phyloP scores from a whole-genome alignment of 2,888 invertebrate genomes.

The Aplocera efformata region DNA sequence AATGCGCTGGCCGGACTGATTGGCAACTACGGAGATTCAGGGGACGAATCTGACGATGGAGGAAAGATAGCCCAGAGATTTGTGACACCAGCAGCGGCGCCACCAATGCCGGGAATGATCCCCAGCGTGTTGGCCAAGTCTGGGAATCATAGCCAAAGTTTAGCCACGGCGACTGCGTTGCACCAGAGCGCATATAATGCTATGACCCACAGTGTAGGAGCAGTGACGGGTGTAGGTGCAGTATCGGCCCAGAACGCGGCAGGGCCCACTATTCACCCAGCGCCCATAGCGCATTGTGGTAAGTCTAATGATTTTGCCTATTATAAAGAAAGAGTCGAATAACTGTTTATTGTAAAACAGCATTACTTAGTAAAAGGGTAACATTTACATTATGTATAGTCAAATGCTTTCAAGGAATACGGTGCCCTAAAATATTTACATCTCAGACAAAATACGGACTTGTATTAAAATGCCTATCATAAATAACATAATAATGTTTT shows the following conservation, averaged over 20 bases:
- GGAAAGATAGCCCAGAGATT: slow-evolving; percentile 1
- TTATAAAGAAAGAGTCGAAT: too few relatives aligned
- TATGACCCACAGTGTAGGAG: too few relatives aligned
- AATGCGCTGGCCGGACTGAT: slow-evolving; percentile 63
- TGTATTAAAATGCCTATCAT: too few relatives aligned
- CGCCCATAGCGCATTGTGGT: slow-evolving; percentile 70
- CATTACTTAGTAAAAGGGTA: too few relatives aligned
- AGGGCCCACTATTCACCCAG: slow-evolving; percentile 49
- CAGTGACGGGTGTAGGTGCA: neutral
- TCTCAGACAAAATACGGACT: too few relatives aligned
- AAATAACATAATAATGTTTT: too few relatives aligned
- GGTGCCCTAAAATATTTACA: too few relatives aligned
- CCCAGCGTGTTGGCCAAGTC: slow-evolving; percentile 13
- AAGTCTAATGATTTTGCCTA: slow-evolving; percentile 33
- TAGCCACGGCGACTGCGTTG: neutral
- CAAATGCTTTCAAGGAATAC: too few relatives aligned
- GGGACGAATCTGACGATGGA: slow-evolving; percentile 60
- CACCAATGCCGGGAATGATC: slow-evolving; percentile 13
- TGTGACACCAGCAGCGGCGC: slow-evolving; percentile 9
- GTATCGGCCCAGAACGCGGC: neutral
- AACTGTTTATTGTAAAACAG: too few relatives aligned
- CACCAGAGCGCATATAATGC: neutral
- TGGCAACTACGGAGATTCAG: slow-evolving; percentile 67
- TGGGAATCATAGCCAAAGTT: slow-evolving; percentile 11
- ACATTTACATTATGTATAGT: too few relatives aligned